Evolutionary conservation across 2,797 vertebrate genomes (phyloP), one percentile per base, ranked within the genome.

Genomic region (Cetoscarus ocellatus): DNA sequence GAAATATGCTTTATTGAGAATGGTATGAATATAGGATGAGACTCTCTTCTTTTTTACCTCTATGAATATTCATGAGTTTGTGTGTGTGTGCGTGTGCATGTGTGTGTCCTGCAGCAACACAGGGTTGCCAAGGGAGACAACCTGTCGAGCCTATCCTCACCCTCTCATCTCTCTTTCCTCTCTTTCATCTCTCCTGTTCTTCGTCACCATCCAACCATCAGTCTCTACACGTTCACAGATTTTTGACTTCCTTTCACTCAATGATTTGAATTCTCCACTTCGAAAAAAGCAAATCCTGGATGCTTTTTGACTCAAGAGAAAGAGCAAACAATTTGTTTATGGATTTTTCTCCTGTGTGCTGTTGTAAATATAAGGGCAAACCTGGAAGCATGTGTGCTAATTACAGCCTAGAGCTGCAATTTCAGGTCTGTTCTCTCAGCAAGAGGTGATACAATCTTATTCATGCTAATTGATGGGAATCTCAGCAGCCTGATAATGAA

Each of bases 1-100:
- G 86, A 90, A 90, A 86, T 73, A 90, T 86, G 70, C 80, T 81
- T 91, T 83, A 92, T 91, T 92, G 83, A 90, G 89, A 93, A 89
- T 50, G 57, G 53, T 86, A 89, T 88, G 78, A 90, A 90, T 87
- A 81, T 82, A 85, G 45, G 47, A 83, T 78, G 67, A 84, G 71
- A 40, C 72, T 66, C 67, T 80, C 53, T 72, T 67, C 56, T 55
- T 76, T 27, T 74, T 87, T 75, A 67, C 71, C 64, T 67, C 64
- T 72, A 86, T 85, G 87, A 92, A 92, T 92, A 92, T 94, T 93
- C 82, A 92, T 43, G 55, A 13, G 47, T 15, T 15, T 38, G 48
- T 39, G 71, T 69, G 67, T 70, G 66, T 50, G 36, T 55, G 36
- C 13, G 35, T 38, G 52, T 54, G 10, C 27, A 15, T 38, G 40